phyloP scores from a whole-genome alignment of 2,797 vertebrate genomes.

The Zalophus californianus region DNA sequence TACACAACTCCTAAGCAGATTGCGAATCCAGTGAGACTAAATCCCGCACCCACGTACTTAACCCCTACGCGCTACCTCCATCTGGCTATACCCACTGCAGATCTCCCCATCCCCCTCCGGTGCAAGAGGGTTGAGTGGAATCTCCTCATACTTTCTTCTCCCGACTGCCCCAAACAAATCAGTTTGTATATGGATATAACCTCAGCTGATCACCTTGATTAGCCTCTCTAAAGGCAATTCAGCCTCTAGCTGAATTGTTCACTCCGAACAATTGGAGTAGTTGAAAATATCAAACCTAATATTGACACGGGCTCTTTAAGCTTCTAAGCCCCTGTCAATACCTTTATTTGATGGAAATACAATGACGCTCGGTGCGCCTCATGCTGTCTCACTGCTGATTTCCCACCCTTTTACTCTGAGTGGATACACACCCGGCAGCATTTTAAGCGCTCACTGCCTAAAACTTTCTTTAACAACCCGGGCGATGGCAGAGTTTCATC shows the following conservation, averaged over 20 bases:
- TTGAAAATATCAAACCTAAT: slow-evolving; percentile 76
- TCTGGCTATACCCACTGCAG: background rate
- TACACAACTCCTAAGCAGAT: slow-evolving; percentile 38
- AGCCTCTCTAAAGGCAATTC: slow-evolving; percentile 16
- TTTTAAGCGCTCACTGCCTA: slow-evolving; percentile 81
- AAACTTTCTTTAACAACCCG: slow-evolving; percentile 70
- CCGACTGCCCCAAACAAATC: background rate
- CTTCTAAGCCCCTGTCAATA: slow-evolving; percentile 78
- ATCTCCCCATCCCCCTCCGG: background rate
- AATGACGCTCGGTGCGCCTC: slow-evolving; percentile 84
- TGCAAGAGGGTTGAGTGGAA: slow-evolving; percentile 19
- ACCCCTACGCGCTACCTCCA: background rate
- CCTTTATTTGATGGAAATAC: slow-evolving; percentile 74
- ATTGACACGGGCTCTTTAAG: slow-evolving; percentile 78
- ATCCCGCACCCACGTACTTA: background rate
- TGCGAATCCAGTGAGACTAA: slow-evolving; percentile 4
- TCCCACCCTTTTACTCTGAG: slow-evolving; percentile 85
- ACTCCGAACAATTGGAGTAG: slow-evolving; percentile 75
- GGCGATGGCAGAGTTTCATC: slow-evolving; percentile 51
- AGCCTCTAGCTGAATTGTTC: slow-evolving; percentile 44
- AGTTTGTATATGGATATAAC: background rate
- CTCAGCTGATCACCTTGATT: slow-evolving; percentile 64
- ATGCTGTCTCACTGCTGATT: slow-evolving; percentile 87
- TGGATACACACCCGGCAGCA: slow-evolving; percentile 57
- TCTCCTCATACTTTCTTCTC: background rate